Evolutionary conservation across 2,888 invertebrate species (phyloP), one percentile per base, ranked within the genome.

Genomic region (Iselma pallidipennis): DNA sequence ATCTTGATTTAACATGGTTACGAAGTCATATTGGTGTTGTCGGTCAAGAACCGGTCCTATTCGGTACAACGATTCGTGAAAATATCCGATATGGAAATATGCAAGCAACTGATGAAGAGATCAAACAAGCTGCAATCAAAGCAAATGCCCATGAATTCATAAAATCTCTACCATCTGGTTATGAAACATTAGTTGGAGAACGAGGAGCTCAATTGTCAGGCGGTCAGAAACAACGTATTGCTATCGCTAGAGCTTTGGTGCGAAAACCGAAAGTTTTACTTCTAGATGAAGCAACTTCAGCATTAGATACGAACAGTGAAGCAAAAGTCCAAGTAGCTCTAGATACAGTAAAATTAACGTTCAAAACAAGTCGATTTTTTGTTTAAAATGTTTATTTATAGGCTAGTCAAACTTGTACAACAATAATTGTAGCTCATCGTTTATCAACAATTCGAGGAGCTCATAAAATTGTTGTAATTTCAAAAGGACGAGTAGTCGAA

Each of bases 161-260:
- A 58, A 86, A 85, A 77, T 87, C 86, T 66, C 79, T 93, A 37
- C 92, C 92, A 3, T 83, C 89, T 85, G 90, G 91, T 49, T 95
- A 94, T 74, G 86, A 93, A 29, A 95, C 95, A 0, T 75, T 92
- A 55, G 94, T 95, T 7, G 95, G 95, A 4, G 94, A 94, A 76
- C 85, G 91, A 60, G 95, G 95, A 1, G 90, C 93, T 0, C 91
- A 92, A 59, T 77, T 92, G 48, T 91, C 91, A 0, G 95, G 95
- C n/a, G 95, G 95, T 0, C 95, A 95, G 78, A 95, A 95, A 76
- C 95, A 95, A 79, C 84, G 95, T 59, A 92, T 95, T 45, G 95
- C 95, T 2, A 95, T 96, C 71, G 96, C 96, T 0, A 85, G 96
- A 65, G 95, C 95, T 0, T 82, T 96, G 4, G 87, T 96, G 1